These are phyloP conservation scores for Peromyscus melanophrys DNA, from an alignment of 2,797 vertebrate genomes.

Conservation along the genomic window DNA sequence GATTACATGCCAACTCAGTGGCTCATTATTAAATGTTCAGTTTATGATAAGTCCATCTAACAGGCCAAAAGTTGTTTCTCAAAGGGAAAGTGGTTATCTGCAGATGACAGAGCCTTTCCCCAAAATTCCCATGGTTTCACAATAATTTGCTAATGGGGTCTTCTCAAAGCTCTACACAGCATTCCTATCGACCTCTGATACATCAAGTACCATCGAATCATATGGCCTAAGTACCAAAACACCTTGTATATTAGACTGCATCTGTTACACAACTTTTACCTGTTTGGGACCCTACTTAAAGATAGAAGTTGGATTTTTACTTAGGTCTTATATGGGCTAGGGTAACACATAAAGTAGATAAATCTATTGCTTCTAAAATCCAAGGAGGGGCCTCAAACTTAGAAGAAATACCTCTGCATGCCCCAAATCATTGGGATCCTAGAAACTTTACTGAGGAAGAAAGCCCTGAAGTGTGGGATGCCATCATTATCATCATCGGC, in stretches of 20 bases:
- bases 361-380: background rate
- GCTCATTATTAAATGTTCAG: background rate
- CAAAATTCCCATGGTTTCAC: background rate
- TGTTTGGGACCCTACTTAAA: background rate
- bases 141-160: background rate
- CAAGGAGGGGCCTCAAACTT: background rate
- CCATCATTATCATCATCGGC: background rate
- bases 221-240: background rate
- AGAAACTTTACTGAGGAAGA: background rate
- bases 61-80: background rate
- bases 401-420: background rate
- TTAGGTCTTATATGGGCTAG: background rate
- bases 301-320: background rate
- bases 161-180: background rate
- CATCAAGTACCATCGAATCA: background rate
- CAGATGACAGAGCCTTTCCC: background rate
- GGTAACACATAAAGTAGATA: background rate
- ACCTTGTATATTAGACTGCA: background rate
- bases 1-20: background rate
- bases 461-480: background rate
- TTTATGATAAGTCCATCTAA: background rate
- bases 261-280: background rate
- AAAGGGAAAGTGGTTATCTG: background rate
- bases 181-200: background rate
- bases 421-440: background rate